These are phyloP conservation scores for Sebastes fasciatus DNA, from an alignment of 2,113 vertebrate species.

Conservation along the genomic window DNA sequence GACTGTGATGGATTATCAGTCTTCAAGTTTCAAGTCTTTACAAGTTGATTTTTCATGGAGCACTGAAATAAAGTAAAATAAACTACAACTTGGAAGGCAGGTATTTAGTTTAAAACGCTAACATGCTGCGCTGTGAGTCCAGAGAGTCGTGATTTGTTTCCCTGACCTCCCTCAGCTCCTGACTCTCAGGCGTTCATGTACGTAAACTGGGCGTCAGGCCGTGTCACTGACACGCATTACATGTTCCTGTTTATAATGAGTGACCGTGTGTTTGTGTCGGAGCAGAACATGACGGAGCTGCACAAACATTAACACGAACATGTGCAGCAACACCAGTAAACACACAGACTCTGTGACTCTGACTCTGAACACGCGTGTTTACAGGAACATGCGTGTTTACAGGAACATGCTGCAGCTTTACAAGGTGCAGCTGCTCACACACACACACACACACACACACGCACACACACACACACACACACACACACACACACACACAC, in stretches of 20 bases:
- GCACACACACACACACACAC: neutral
- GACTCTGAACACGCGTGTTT: neutral
- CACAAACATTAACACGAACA: slow-evolving; percentile 12
- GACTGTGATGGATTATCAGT: neutral
- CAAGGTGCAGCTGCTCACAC: slow-evolving; percentile 23
- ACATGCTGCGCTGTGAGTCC: neutral
- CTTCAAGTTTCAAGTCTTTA: neutral
- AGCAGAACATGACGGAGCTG: neutral
- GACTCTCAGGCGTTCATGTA: neutral
- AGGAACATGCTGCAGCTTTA: slow-evolving; percentile 23
- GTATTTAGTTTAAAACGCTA: neutral
- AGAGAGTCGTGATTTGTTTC: too few species aligned
- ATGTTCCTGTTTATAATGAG: neutral
- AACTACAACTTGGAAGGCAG: neutral
- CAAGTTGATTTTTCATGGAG: neutral
- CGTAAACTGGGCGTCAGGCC: neutral
- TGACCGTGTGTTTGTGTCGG: neutral
- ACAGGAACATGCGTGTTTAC: neutral
- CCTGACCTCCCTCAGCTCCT: neutral
- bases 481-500: neutral
- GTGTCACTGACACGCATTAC: neutral
- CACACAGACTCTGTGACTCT: neutral
- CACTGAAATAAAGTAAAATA: neutral
- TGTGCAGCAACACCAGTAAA: neutral
- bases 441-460: neutral